These are phyloP conservation scores for Cephalopachus bancanus DNA, from an alignment of 2,797 vertebrate genomes.

Conservation along the genomic window DNA sequence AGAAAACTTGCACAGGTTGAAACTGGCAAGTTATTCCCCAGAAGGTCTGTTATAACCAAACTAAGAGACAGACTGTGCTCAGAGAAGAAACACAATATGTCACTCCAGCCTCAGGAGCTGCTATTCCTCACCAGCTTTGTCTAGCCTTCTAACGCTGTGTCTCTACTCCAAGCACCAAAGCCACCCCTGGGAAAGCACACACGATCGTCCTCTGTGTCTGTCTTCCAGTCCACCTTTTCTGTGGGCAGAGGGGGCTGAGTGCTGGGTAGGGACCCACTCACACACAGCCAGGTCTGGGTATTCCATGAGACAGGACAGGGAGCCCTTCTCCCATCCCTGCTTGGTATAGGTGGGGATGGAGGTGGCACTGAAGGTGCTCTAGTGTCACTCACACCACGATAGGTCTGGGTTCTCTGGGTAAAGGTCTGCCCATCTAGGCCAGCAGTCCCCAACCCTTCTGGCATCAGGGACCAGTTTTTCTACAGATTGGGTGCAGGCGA, in stretches of 20 bases:
- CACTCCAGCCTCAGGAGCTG: not conserved
- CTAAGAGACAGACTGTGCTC: not conserved
- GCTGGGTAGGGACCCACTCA: fast-evolving
- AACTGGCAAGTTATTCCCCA: constrained; percentile 5
- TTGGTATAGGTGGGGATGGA: not conserved
- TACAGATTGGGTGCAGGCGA: too few species aligned
- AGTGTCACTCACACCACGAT: not conserved
- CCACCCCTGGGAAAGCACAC: not conserved
- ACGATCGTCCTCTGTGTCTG: not conserved
- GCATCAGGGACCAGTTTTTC: too few species aligned
- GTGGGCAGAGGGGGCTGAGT: fast-evolving
- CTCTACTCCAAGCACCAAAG: not conserved
- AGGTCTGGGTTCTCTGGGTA: not conserved
- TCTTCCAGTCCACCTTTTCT: not conserved
- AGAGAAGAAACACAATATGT: constrained; percentile 56
- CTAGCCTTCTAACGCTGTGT: not conserved
- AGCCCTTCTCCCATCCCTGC: not conserved
- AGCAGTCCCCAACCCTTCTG: too few species aligned
- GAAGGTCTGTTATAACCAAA: not conserved
- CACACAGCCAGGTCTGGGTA: too few species aligned
- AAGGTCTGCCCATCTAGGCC: not conserved
- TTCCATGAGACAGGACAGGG: not conserved
- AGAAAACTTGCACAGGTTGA: not conserved
- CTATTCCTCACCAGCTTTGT: not conserved
- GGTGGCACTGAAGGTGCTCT: not conserved